Evolutionary conservation across 2,888 invertebrate genomes (phyloP).

Genomic region (Itoplectis maculator): DNA sequence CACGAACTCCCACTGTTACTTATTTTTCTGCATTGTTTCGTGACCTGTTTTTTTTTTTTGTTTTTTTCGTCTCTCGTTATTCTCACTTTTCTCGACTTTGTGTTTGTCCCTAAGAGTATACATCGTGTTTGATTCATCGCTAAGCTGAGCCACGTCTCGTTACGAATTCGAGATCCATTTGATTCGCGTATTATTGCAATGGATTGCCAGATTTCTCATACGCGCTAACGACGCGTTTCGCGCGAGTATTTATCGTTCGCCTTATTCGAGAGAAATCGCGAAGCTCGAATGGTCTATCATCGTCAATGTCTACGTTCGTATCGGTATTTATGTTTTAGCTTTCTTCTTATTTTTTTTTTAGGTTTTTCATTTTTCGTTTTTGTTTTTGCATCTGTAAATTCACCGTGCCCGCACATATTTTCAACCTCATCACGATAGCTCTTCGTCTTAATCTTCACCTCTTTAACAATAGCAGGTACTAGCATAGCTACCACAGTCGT

Average conservation of each 20-base stretch:
- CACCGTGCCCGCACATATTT: constrained; percentile 29
- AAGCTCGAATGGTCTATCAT: constrained; percentile 49
- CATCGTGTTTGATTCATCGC: constrained; percentile 82
- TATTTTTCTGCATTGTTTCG: constrained; percentile 43
- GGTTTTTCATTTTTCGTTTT: neutral
- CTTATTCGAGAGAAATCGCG: neutral
- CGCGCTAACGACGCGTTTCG: constrained; percentile 30
- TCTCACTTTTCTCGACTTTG: constrained; percentile 55
- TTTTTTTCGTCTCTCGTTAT: constrained; percentile 49
- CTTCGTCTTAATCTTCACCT: constrained; percentile 45
- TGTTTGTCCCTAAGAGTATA: constrained; percentile 70
- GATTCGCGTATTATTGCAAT: constrained; percentile 80
- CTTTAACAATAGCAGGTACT: constrained; percentile 85
- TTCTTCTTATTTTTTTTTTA: constrained; percentile 34
- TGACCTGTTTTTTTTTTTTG: constrained; percentile 15
- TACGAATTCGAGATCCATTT: constrained; percentile 79
- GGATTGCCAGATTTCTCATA: constrained; percentile 64
- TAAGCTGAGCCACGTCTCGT: constrained; percentile 77
- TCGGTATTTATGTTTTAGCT: neutral
- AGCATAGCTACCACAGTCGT: constrained; percentile 86
- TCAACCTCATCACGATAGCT: constrained; percentile 57
- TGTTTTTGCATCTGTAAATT: constrained; percentile 23
- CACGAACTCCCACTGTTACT: neutral
- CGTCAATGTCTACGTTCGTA: constrained; percentile 23
- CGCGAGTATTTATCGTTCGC: constrained; percentile 4